phyloP scores from a whole-genome alignment of 2,113 vertebrate species.

The Cochlearius cochlearius region DNA sequence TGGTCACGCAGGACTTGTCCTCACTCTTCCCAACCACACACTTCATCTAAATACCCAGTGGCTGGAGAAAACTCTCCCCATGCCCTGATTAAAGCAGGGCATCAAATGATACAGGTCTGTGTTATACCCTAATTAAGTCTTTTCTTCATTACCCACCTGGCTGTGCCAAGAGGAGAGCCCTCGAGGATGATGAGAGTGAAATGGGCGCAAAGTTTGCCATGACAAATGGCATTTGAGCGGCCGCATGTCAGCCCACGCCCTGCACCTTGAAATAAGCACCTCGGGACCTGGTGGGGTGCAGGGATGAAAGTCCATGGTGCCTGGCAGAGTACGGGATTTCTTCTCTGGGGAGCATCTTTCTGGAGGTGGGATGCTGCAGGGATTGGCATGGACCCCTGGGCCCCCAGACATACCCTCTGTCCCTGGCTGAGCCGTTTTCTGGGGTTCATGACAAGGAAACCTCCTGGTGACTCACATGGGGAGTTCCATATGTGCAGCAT shows the following conservation, averaged over 20 bases:
- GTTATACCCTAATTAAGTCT: background rate
- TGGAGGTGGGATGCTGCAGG: background rate
- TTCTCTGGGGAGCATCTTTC: background rate
- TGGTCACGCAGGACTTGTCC: background rate
- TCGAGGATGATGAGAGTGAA: background rate
- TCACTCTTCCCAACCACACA: background rate
- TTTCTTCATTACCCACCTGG: background rate
- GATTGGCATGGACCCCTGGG: background rate
- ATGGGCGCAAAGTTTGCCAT: background rate
- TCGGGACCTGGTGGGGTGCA: background rate
- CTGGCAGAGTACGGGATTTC: background rate
- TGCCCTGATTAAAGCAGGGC: background rate
- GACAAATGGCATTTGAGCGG: background rate
- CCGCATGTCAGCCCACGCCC: rapidly evolving
- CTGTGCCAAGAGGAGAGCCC: background rate
- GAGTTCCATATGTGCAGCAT: rapidly evolving
- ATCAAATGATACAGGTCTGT: background rate
- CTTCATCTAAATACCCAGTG: background rate
- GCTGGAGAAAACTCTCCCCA: background rate
- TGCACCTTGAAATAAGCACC: background rate
- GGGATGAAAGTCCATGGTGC: background rate
- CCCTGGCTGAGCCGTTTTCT: background rate
- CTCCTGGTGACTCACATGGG: background rate
- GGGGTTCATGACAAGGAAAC: background rate
- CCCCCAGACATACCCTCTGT: background rate